Base-by-base conservation (phyloP, 1,140 invertebrate genomes). In the Halotydeus destructor region DNA sequence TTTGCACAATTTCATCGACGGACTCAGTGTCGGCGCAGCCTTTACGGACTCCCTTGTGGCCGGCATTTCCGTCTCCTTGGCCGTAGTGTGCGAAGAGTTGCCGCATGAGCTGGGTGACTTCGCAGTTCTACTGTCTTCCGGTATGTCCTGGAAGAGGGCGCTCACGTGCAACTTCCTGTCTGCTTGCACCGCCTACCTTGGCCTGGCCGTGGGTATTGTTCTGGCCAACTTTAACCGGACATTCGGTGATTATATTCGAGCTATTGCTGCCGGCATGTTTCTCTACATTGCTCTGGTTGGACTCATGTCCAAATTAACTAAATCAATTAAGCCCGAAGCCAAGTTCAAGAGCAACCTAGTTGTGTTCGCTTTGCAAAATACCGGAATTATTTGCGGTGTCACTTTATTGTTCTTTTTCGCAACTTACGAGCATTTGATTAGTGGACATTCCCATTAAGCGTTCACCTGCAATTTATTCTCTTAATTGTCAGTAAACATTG, bases 101-200 rank as follows among this genome's bases (percentile, higher is more conserved):
- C 72, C 72, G 19, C 72, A 75, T 55, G 72, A 75, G 55, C 52
- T 74, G 38, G 76, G 81, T 36, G 72, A 75, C 54, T 72, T 75
- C 56, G 72, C 73, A 8, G 71, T 75, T 40, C 58, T 75, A 14
- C 58, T 75, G 14, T 70, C 68, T 53, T 61, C 72, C 30, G 73
- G 73, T 3, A 72, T 75, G 71, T 61, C 63, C 4, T 59, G 72
- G 32, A 63, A 63, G 42, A 67, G 71, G 52, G 74, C 74, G 1
- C 49, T 75, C 14, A 43, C 67, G 25, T 75, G 70, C 57, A 76
- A 75, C 55, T 69, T 72, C 44, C 54, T 76, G 19, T 71, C 69
- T 4, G 72, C 73, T 1, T 63, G 67, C 36, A 69, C 67, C 25
- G 75, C 71, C 53, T 75, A 72, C 53, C 16, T 73, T 6, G 72